Percentiles rank a stretch among this genome's conserved stretches.
These are phyloP conservation scores for Coregonus ussuriensis DNA, from an alignment of 2,797 vertebrate species.

Conservation along the genomic window DNA sequence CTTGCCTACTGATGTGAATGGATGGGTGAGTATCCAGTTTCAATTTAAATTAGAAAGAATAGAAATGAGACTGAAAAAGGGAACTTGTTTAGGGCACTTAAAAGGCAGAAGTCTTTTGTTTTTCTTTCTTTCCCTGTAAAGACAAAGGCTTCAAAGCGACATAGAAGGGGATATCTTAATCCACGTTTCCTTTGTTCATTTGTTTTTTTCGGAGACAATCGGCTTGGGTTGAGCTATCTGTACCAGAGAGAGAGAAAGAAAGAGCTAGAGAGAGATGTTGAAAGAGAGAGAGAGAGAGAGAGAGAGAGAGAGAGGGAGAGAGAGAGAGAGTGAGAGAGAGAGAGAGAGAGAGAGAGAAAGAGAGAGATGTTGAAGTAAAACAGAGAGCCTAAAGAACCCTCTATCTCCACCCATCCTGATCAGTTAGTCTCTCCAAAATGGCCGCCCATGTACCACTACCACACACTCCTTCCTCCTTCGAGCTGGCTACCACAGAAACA, in stretches of 20 bases:
- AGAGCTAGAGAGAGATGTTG: conserved; percentile 51
- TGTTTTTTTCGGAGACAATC: conserved; percentile 69
- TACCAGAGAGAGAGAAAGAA: conserved; percentile 37
- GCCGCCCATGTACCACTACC: conserved; percentile 80
- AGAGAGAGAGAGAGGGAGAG: conserved; percentile 73
- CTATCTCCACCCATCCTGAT: conserved; percentile 74
- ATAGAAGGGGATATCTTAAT: conserved; percentile 64
- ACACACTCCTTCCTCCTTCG: conserved; percentile 70
- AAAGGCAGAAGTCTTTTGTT: conserved; percentile 6
- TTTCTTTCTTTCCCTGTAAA: conserved; percentile 36
- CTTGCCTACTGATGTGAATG: conserved; percentile 30
- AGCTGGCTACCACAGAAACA: conserved; percentile 76
- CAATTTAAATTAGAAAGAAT: conserved; percentile 30
- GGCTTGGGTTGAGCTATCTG: conserved; percentile 80
- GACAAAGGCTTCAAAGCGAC: conserved; percentile 64
- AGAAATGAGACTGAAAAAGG: conserved; percentile 27
- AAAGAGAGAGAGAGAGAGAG: conserved; percentile 68
- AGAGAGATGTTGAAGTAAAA: not conserved
- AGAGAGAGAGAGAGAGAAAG: not conserved
- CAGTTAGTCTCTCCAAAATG: conserved; percentile 77
- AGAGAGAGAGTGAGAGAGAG: conserved; percentile 56
- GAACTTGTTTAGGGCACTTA: conserved; percentile 2
- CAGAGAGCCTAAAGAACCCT: conserved; percentile 16
- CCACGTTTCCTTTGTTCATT: conserved; percentile 56
- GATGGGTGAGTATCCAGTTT: conserved; percentile 39